A percentile compares a stretch with the other conserved stretches of the same genome.
phyloP scores from a whole-genome alignment of 1,140 invertebrate genomes.

The Tetragonula clypearis region DNA sequence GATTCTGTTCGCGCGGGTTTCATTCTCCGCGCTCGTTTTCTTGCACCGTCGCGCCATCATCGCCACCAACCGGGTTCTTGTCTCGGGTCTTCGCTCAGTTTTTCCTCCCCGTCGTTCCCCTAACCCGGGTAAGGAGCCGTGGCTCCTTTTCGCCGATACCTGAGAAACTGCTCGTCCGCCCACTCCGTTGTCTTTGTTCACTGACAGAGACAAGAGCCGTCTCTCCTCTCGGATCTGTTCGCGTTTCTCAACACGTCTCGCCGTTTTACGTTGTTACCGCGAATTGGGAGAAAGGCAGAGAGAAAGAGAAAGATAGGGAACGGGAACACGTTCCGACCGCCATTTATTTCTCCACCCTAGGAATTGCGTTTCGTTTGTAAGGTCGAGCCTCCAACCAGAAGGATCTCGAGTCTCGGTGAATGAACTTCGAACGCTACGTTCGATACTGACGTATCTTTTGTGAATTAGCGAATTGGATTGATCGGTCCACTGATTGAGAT shows the following conservation, averaged over 20 bases:
- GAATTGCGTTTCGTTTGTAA: constrained; percentile 7
- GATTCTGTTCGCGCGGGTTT: constrained; percentile 50
- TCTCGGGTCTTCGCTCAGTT: constrained; percentile 30
- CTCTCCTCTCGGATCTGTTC: neutral
- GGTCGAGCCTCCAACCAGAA: neutral
- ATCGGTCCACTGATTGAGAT: neutral
- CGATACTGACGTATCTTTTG: too few species aligned
- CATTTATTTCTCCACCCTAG: constrained; percentile 12
- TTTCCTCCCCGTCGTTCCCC: constrained; percentile 38
- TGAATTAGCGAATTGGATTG: too few species aligned
- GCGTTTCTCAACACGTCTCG: constrained; percentile 8
- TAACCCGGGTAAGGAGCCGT: constrained; percentile 8
- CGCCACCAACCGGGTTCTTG: neutral
- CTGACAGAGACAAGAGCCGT: neutral
- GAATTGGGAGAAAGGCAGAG: neutral
- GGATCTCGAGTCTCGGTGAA: neutral
- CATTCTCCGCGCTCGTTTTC: constrained; percentile 49
- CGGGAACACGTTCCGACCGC: neutral
- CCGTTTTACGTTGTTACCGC: constrained; percentile 20
- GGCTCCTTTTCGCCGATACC: constrained; percentile 39
- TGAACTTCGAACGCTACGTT: neutral
- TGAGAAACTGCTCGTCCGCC: constrained; percentile 37
- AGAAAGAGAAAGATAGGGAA: neutral
- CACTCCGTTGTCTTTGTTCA: constrained; percentile 32
- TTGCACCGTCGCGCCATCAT: constrained; percentile 47